Evolutionary conservation across 1,140 invertebrate genomes (phyloP).

Genomic region (Drosophila insularis): DNA sequence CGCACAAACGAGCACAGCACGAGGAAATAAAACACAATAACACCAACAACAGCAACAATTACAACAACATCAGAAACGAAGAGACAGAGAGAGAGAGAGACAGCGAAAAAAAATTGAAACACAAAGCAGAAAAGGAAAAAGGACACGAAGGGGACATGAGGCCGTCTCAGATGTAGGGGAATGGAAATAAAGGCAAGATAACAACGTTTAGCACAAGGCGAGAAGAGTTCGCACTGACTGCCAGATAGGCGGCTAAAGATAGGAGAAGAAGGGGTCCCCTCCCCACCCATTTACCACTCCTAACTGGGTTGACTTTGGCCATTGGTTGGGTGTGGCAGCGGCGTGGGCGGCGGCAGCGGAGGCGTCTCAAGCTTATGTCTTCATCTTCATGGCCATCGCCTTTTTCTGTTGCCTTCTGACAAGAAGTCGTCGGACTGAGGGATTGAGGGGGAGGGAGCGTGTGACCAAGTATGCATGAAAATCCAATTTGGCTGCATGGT

Average conservation of each 20-base stretch:
- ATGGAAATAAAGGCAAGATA: slow-evolving; percentile 59
- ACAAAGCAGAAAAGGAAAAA: slow-evolving; percentile 8
- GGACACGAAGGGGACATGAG: slow-evolving; percentile 5
- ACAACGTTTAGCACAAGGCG: slow-evolving; percentile 70
- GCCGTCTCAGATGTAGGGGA: not conserved
- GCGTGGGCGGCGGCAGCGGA: not conserved
- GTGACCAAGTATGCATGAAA: slow-evolving; percentile 79
- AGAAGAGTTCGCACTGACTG: slow-evolving; percentile 55
- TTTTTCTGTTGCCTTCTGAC: slow-evolving; percentile 12
- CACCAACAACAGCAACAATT: slow-evolving; percentile 33
- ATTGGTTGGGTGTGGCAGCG: slow-evolving; percentile 15
- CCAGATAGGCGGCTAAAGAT: not conserved
- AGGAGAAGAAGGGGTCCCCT: not conserved
- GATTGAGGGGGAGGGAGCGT: slow-evolving; percentile 34
- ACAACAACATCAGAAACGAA: slow-evolving; percentile 1
- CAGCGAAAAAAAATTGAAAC: not conserved
- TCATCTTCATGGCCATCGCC: slow-evolving; percentile 26
- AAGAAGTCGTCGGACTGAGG: not conserved
- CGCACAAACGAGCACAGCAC: slow-evolving; percentile 69
- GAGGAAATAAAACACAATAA: slow-evolving; percentile 63
- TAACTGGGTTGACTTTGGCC: slow-evolving; percentile 5
- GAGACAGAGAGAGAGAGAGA: not conserved
- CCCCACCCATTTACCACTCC: no score
- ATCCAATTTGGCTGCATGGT: slow-evolving; percentile 73
- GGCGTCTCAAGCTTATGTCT: slow-evolving; percentile 22